These are phyloP conservation scores for Paraplagusia blochii DNA, from an alignment of 2,113 vertebrate genomes.

Conservation along the genomic window DNA sequence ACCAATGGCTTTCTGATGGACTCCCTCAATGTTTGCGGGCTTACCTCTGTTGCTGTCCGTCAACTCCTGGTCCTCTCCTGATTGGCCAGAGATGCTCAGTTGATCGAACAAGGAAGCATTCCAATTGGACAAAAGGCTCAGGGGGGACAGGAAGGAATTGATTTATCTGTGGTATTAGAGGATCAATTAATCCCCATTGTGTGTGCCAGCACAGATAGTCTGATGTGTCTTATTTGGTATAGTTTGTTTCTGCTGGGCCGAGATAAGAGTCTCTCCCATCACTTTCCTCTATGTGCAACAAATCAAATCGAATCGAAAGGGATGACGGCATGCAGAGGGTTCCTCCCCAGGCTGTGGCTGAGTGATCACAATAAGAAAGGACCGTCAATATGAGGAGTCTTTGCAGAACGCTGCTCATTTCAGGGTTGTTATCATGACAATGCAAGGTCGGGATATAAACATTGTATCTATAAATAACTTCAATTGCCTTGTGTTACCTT, in stretches of 20 bases:
- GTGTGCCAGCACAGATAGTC: constrained; percentile 81
- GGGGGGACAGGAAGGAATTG: constrained; percentile 68
- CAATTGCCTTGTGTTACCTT: constrained; percentile 13
- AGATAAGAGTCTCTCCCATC: constrained; percentile 74
- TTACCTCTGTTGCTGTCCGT: constrained; percentile 56
- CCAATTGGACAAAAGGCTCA: constrained; percentile 67
- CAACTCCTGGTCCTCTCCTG: constrained; percentile 32
- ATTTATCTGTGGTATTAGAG: constrained; percentile 83
- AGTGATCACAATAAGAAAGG: constrained; percentile 57
- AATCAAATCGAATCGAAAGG: constrained; percentile 68
- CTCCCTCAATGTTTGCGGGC: constrained; percentile 54
- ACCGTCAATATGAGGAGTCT: constrained; percentile 57
- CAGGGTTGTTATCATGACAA: constrained; percentile 48
- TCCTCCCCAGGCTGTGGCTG: constrained; percentile 60
- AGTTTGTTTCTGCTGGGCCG: constrained; percentile 75
- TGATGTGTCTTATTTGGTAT: constrained; percentile 75
- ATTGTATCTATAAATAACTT: constrained; percentile 24
- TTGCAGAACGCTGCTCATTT: constrained; percentile 55
- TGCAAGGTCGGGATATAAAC: constrained; percentile 29
- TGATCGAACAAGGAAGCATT: constrained; percentile 58
- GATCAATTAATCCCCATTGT: constrained; percentile 85
- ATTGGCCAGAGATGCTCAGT: constrained; percentile 68
- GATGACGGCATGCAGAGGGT: constrained; percentile 50
- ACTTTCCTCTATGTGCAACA: constrained; percentile 58
- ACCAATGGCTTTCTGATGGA: constrained; percentile 74